These are phyloP conservation scores for Bembecia ichneumoniformis DNA, from an alignment of 2,888 invertebrate genomes.

Conservation along the genomic window DNA sequence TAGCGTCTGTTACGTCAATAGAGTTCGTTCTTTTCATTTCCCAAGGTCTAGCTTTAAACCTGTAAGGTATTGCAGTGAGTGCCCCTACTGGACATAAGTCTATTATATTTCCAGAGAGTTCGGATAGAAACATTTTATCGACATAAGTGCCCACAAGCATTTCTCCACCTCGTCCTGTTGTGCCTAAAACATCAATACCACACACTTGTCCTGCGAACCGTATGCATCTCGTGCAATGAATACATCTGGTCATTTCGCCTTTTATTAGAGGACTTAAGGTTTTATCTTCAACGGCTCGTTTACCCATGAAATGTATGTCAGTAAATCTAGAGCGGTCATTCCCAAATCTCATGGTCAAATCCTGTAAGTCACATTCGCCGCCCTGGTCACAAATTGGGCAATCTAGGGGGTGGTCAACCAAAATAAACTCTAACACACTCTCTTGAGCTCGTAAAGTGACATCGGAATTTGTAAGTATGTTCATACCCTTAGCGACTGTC, in stretches of 20 bases:
- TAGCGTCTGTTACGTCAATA: slow-evolving; percentile 59
- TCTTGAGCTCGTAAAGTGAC: slow-evolving; percentile 78
- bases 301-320: slow-evolving; percentile 90
- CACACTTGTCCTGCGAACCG: slow-evolving; percentile 98
- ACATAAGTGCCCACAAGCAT: slow-evolving; percentile 99
- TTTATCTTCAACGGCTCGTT: slow-evolving; percentile 96
- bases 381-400: slow-evolving; percentile 99
- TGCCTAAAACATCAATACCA: slow-evolving; percentile 94
- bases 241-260: slow-evolving; percentile 98
- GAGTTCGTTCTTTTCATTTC: slow-evolving; percentile 83
- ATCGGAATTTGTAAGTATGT: slow-evolving; percentile 94
- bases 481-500: slow-evolving; percentile 97
- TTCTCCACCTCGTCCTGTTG: slow-evolving; percentile 91
- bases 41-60: slow-evolving; percentile 98
- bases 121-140: slow-evolving; percentile 96
- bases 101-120: slow-evolving; percentile 97
- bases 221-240: slow-evolving; percentile 98
- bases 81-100: slow-evolving; percentile 99
- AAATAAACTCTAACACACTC: slow-evolving; percentile 95
- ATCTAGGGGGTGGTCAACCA: slow-evolving; percentile 98
- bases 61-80: slow-evolving; percentile 95
- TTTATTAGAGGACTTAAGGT: slow-evolving; percentile 96
- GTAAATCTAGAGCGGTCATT: slow-evolving; percentile 92
- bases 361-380: slow-evolving; percentile 94
- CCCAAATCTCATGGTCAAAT: slow-evolving; percentile 98